Evolutionary conservation across 2,113 vertebrate genomes (phyloP).

Genomic region (Centropristis striata): DNA sequence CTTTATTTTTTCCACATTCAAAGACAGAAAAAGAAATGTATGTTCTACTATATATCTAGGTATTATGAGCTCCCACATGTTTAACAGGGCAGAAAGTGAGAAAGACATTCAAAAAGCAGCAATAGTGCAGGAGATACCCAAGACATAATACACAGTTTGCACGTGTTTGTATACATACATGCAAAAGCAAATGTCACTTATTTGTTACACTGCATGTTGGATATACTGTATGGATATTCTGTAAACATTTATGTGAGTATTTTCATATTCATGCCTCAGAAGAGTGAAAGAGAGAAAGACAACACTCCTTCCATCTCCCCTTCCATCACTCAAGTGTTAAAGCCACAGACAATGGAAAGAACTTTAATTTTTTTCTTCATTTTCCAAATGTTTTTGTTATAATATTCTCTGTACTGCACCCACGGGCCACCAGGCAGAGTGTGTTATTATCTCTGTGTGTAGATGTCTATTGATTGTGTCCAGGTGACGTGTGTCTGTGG

Average conservation of each 20-base stretch:
- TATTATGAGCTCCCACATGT: not conserved
- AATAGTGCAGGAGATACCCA: not conserved
- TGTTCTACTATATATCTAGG: not conserved
- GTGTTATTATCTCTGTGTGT: not conserved
- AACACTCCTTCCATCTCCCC: too few relatives aligned
- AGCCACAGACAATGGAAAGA: not conserved
- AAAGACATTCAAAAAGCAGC: constrained; percentile 21
- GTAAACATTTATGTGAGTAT: not conserved
- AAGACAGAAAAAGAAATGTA: not conserved
- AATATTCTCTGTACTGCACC: constrained; percentile 9
- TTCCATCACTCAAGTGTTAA: too few relatives aligned
- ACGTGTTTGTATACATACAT: constrained; percentile 30
- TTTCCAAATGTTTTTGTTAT: constrained; percentile 9
- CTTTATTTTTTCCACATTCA: not conserved
- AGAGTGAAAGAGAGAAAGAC: too few relatives aligned
- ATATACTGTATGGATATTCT: not conserved
- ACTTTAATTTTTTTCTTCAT: not conserved
- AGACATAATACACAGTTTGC: constrained; percentile 10
- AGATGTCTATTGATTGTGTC: not conserved
- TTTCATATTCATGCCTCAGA: not conserved
- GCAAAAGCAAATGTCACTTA: constrained; percentile 3
- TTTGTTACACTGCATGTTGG: not conserved
- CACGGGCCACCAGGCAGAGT: not conserved
- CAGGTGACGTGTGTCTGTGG: not conserved
- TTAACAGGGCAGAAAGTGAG: not conserved